These are phyloP conservation scores for Meloidogyne exigua DNA, from an alignment of 1,140 invertebrate genomes.

Conservation along the genomic window DNA sequence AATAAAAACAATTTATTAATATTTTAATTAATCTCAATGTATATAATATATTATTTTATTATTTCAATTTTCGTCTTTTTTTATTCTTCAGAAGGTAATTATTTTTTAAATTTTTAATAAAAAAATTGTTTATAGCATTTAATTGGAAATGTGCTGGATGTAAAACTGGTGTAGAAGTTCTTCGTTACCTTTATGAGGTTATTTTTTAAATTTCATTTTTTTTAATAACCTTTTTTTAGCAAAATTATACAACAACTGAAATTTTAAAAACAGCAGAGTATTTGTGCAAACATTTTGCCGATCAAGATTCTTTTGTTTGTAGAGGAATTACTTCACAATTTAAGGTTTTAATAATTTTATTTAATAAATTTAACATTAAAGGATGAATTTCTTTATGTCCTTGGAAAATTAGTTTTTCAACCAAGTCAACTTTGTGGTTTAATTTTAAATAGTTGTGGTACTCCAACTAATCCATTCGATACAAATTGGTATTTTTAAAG, in stretches of 20 bases:
- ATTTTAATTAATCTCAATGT: neutral
- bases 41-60: neutral
- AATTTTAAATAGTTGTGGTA: constrained; percentile 40
- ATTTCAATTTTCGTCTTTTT: neutral
- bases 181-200: constrained; percentile 25
- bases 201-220: neutral
- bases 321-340: constrained; percentile 51
- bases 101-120: neutral
- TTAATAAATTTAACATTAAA: constrained; percentile 7
- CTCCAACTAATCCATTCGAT: constrained; percentile 48
- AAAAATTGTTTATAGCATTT: constrained; percentile 10
- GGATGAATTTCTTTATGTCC: constrained; percentile 48
- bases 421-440: constrained; percentile 48
- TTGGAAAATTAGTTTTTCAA: constrained; percentile 40
- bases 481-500: constrained; percentile 35
- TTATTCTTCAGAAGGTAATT: neutral
- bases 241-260: constrained; percentile 36
- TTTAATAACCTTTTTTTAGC: constrained; percentile 15
- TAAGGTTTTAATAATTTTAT: constrained; percentile 28
- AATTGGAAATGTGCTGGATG: constrained; percentile 36
- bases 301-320: constrained; percentile 41
- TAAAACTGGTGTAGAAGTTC: constrained; percentile 28
- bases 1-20: neutral
- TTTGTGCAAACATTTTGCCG: constrained; percentile 46
- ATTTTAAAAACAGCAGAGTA: constrained; percentile 41